Percentiles rank a stretch among this genome's conserved stretches.
Evolutionary conservation across 2,888 invertebrate species (phyloP).

Genomic region (Sarcophaga caerulescens): DNA sequence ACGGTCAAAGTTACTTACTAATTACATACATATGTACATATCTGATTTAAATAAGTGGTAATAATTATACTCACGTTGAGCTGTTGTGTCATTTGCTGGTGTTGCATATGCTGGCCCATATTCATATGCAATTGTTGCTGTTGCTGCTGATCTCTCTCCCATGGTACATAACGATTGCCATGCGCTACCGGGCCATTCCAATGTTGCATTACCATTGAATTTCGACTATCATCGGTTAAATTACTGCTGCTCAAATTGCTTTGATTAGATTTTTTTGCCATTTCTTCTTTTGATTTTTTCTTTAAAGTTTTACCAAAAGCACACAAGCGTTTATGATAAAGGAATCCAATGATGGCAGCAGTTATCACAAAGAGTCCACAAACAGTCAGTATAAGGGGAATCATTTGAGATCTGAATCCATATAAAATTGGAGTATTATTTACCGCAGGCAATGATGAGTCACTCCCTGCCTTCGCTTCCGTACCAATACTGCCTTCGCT

Average conservation of each 20-base stretch:
- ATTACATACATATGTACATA: no score
- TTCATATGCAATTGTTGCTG: slow-evolving; percentile 43
- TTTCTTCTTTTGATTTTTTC: slow-evolving; percentile 86
- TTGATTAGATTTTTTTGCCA: slow-evolving; percentile 84
- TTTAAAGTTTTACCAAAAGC: slow-evolving; percentile 84
- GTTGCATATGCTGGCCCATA: slow-evolving; percentile 25
- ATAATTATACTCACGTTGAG: slow-evolving; percentile 50
- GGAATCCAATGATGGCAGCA: slow-evolving; percentile 84
- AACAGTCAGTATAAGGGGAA: slow-evolving; percentile 86
- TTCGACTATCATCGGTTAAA: slow-evolving; percentile 79
- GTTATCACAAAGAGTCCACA: slow-evolving; percentile 87
- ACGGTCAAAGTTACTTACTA: no score
- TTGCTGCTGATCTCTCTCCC: slow-evolving; percentile 85
- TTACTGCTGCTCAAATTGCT: slow-evolving; percentile 78
- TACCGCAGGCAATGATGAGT: neutral
- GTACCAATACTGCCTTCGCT: slow-evolving; percentile 41
- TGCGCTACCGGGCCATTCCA: slow-evolving; percentile 91
- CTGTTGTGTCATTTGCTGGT: slow-evolving; percentile 20
- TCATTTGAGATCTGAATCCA: slow-evolving; percentile 84
- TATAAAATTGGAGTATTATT: slow-evolving; percentile 26
- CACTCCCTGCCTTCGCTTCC: neutral
- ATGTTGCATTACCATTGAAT: slow-evolving; percentile 86
- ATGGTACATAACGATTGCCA: slow-evolving; percentile 91
- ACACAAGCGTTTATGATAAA: slow-evolving; percentile 88
- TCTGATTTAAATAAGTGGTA: no score